These are phyloP conservation scores for Plagodis pulveraria DNA, from an alignment of 2,888 invertebrate species.

Conservation along the genomic window DNA sequence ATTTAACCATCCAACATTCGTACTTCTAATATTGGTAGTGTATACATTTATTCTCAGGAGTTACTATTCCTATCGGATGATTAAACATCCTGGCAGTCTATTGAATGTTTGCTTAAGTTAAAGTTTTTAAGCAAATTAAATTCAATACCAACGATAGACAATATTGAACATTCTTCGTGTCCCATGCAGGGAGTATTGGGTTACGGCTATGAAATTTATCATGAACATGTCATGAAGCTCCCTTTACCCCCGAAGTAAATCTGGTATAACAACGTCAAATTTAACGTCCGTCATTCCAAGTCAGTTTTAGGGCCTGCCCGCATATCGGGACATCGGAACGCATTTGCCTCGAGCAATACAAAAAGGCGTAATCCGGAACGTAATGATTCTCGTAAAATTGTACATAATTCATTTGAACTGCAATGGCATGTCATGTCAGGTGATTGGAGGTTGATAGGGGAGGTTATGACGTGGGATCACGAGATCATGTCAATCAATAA, in stretches of 20 bases:
- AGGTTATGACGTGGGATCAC: constrained; percentile 12
- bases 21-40: too few relatives aligned
- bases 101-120: too few relatives aligned
- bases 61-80: too few relatives aligned
- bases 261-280: neutral
- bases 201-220: too few relatives aligned
- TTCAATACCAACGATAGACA: too few relatives aligned
- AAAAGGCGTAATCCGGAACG: constrained; percentile 9
- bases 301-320: neutral
- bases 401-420: constrained; percentile 15
- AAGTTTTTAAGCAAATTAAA: too few relatives aligned
- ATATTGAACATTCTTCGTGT: too few relatives aligned
- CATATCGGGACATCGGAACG: neutral
- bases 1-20: too few relatives aligned
- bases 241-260: neutral
- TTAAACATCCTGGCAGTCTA: too few relatives aligned
- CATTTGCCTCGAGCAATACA: constrained; percentile 4
- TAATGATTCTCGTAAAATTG: constrained; percentile 16
- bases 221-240: neutral
- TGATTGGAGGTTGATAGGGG: constrained; percentile 17
- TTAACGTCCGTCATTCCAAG: neutral
- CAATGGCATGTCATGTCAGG: constrained; percentile 17
- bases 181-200: too few relatives aligned
- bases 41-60: too few relatives aligned
- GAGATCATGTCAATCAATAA: constrained; percentile 19